Base-by-base conservation (phyloP, 2,888 invertebrate genomes). In the Drosophila mulleri region DNA sequence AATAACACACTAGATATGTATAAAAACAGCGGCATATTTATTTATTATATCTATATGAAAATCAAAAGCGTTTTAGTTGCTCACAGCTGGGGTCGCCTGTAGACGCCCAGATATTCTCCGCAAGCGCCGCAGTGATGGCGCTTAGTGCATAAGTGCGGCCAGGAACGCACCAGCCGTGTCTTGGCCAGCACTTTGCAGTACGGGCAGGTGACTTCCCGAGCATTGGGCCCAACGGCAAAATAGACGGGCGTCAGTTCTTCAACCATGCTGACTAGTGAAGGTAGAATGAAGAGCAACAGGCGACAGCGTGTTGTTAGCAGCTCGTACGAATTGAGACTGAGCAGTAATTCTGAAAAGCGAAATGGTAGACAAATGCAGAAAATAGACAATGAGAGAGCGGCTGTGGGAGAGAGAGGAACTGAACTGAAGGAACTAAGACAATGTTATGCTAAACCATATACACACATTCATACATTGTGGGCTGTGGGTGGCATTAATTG, bases 21-120 rank as follows among this genome's bases (percentile, higher is more conserved):
- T 26, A 54, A 35, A 39, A 54, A 48, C 16, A 9, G 9, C 14
- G 54, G 20, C 35, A 35, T 64, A 23, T 75, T 67, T 60, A 65
- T 75, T 75, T 7, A 0, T 29, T 29, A 7, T 29, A 50, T 23
- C 32, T 14, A 32, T 47, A 20, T 37, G 41, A 29, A 20, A 61
- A 23, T 18, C 12, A 44, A n/a, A 26, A 20, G 9, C 26, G 18
- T 39, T 53, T 45, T 14, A 14, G 3, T 23, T n/a, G 26, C 23
- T 70, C 63, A 92, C 37, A 92, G 81, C 66, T 92, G 91, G 11
- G 92, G 92, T 29, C 92, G 80, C n/a, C 90, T 83, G 66, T 88
- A 92, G 35, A 91, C 88, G 47, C 92, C 92, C 72, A 92, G 77
- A 73, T 92, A 92, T 72, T 92, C 92, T 42, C 92, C 92, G 54